A percentile compares a stretch with the other conserved stretches of the same genome.
Evolutionary conservation across 1,140 invertebrate species (phyloP).

Genomic region (Bombus breviceps): DNA sequence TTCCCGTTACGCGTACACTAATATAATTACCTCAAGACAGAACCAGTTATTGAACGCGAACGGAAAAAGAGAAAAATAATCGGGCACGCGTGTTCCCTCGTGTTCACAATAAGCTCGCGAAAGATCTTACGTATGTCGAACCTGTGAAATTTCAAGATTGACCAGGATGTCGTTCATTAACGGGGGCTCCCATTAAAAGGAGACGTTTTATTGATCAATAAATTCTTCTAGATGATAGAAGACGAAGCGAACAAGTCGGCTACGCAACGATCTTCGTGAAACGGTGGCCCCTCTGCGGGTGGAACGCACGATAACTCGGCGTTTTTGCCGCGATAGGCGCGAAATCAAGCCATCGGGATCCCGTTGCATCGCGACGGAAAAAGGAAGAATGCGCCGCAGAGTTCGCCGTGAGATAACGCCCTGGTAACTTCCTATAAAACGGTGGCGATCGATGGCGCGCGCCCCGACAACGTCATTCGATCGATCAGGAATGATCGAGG

Average conservation of each 20-base stretch:
- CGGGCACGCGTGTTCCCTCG: neutral
- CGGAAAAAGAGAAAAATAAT: constrained; percentile 3
- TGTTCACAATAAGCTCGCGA: neutral
- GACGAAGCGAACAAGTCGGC: neutral
- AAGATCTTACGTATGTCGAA: neutral
- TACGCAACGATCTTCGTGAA: neutral
- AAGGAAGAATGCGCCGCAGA: constrained; percentile 29
- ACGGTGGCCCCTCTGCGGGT: neutral
- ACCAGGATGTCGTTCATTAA: constrained; percentile 31
- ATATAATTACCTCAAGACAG: constrained; percentile 34
- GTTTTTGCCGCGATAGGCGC: constrained; percentile 40
- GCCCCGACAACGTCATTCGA: neutral
- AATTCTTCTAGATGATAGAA: constrained; percentile 20
- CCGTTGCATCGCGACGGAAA: constrained; percentile 56
- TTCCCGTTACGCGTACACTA: constrained; percentile 22
- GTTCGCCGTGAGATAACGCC: constrained; percentile 28
- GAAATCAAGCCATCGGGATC: constrained; percentile 41
- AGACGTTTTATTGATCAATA: constrained; percentile 51
- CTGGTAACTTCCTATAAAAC: constrained; percentile 21
- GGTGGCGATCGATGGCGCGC: constrained; percentile 17
- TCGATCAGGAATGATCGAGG: constrained; percentile 18
- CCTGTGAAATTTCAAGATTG: constrained; percentile 7
- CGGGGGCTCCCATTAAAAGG: neutral
- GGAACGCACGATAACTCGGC: constrained; percentile 11
- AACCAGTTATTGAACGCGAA: constrained; percentile 15